Evolutionary conservation across 1,140 invertebrate genomes (phyloP).

Genomic region (Augochlora pura): DNA sequence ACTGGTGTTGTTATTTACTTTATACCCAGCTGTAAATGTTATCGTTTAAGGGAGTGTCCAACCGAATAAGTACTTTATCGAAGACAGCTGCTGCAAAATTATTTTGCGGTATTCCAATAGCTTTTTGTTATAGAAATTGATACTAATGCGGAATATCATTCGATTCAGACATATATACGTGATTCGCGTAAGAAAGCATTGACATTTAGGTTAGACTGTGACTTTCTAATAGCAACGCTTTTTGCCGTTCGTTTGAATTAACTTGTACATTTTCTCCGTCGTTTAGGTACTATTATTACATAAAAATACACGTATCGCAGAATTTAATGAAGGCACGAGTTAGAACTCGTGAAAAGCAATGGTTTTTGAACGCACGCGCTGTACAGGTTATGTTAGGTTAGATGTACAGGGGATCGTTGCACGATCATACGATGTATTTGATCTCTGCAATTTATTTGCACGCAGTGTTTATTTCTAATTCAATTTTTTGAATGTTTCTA

Average conservation of each 20-base stretch:
- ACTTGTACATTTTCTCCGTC: not conserved
- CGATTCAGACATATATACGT: not conserved
- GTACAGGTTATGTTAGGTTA: not conserved
- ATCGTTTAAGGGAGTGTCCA: not conserved
- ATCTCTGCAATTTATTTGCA: no score
- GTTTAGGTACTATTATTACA: not conserved
- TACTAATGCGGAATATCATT: not conserved
- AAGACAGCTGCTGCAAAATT: no score
- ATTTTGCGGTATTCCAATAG: not conserved
- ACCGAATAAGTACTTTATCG: not conserved
- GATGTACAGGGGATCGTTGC: not conserved
- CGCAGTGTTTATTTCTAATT: not conserved
- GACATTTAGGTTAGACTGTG: not conserved
- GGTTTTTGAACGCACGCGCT: not conserved
- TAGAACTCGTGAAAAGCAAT: not conserved
- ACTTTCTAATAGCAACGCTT: not conserved
- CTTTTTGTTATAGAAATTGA: not conserved
- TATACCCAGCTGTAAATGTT: no score
- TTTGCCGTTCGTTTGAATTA: constrained; percentile 8
- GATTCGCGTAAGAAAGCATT: not conserved
- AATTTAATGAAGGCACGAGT: not conserved
- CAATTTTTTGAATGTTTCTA: not conserved
- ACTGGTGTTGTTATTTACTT: not conserved
- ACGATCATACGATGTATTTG: not conserved
- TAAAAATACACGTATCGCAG: not conserved